A percentile compares a stretch with the other conserved stretches of the same genome.
Conservation (phyloP, 2,888 invertebrate genomes). For the Hemithea aestivaria region DNA sequence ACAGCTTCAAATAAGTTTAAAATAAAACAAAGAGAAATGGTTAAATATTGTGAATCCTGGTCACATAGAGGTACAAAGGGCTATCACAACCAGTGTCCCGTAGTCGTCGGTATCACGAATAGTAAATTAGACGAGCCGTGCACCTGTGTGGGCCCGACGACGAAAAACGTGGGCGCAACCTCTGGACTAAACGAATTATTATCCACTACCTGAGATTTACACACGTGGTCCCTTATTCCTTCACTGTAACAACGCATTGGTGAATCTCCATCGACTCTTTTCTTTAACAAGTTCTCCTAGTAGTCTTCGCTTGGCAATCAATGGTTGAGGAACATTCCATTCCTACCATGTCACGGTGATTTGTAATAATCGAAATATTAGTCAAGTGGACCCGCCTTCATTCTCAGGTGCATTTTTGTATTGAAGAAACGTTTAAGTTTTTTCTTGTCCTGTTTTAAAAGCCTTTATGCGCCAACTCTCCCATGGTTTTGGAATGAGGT, state of each 20-base stretch:
- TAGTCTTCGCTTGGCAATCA: constrained; percentile 18
- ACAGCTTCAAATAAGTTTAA: too few species aligned
- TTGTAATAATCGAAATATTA: constrained; percentile 72
- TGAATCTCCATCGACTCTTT: constrained; percentile 36
- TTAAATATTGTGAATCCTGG: constrained; percentile 35
- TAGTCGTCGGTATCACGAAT: constrained; percentile 61
- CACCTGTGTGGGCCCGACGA: constrained; percentile 74
- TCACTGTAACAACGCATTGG: constrained; percentile 14
- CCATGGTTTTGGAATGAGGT: constrained; percentile 67
- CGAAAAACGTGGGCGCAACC: constrained; percentile 72
- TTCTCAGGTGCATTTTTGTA: constrained; percentile 79
- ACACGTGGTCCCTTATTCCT: constrained; percentile 32
- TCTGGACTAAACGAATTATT: constrained; percentile 76
- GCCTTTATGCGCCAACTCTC: constrained; percentile 66
- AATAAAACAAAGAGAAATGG: constrained; percentile 5
- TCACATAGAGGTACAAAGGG: constrained; percentile 45
- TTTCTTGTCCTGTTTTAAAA: constrained; percentile 71
- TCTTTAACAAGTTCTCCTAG: neutral
- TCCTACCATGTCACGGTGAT: constrained; percentile 44
- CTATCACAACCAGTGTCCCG: constrained; percentile 55
- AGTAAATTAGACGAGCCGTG: constrained; percentile 68
- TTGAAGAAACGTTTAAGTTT: constrained; percentile 69
- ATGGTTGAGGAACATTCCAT: constrained; percentile 28
- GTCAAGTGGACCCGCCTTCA: constrained; percentile 75
- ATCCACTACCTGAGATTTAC: constrained; percentile 72